Conservation (phyloP, 2,888 invertebrate genomes). For the Pherbina coryleti region DNA sequence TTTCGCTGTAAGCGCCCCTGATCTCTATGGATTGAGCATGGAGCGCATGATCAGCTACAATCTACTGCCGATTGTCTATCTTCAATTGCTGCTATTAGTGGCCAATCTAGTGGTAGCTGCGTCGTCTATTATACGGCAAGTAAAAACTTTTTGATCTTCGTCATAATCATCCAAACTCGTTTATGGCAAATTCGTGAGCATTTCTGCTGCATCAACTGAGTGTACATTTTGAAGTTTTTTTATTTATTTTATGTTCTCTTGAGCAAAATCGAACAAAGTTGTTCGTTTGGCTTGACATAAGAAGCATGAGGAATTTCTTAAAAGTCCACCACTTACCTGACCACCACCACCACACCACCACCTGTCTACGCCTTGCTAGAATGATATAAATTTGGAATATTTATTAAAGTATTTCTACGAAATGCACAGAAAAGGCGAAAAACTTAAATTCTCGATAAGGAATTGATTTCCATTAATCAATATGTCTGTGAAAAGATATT, state of each 20-base stretch:
- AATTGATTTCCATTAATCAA: constrained; percentile 35
- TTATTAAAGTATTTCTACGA: constrained; percentile 18
- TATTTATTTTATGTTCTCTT: background rate
- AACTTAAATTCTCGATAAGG: constrained; percentile 3
- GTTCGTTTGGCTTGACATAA: constrained; percentile 12
- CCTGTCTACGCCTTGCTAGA: constrained; percentile 11
- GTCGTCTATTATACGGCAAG: too few species aligned
- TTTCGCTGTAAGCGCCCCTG: too few species aligned
- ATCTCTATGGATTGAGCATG: too few species aligned
- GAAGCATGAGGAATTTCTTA: background rate
- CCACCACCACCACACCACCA: constrained; percentile 25
- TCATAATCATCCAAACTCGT: too few species aligned
- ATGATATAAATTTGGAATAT: constrained; percentile 30
- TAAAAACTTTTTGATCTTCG: too few species aligned
- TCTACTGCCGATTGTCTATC: too few species aligned
- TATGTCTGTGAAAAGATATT: constrained; percentile 14
- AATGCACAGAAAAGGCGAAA: background rate
- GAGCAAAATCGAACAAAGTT: background rate
- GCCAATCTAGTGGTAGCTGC: too few species aligned
- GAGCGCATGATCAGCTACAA: too few species aligned
- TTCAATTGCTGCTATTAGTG: too few species aligned
- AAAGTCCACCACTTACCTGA: background rate
- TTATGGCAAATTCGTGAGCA: background rate
- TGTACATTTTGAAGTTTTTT: too few species aligned
- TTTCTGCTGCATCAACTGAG: background rate